phyloP scores from a whole-genome alignment of 2,797 vertebrate genomes.

The Chloroceryle amazona region DNA sequence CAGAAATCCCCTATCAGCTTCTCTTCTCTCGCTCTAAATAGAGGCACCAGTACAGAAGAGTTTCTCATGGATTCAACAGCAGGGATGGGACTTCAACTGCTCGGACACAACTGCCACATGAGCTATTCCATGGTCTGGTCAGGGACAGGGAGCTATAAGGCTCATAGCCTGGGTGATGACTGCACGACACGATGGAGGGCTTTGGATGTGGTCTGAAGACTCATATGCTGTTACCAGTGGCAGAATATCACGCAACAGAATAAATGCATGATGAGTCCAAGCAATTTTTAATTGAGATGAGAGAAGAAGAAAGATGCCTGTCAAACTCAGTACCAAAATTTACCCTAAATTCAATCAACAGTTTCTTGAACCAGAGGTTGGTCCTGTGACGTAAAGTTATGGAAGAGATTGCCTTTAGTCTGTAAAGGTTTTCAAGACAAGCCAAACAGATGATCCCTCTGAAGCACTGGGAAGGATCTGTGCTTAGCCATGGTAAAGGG shows the following conservation, averaged over 20 bases:
- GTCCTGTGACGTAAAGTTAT: accelerated
- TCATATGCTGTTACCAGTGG: not conserved
- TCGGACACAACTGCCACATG: not conserved
- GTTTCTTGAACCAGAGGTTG: not conserved
- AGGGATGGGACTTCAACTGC: not conserved
- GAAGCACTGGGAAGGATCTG: not conserved
- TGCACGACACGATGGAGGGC: accelerated
- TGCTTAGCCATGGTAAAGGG: not conserved
- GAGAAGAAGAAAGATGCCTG: not conserved
- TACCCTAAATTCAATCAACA: not conserved
- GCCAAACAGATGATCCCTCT: not conserved
- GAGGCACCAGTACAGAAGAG: not conserved
- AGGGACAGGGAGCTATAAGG: not conserved
- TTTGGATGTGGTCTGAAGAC: not conserved
- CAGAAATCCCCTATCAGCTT: not conserved
- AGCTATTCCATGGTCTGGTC: accelerated
- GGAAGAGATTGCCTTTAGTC: not conserved
- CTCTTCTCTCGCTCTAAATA: not conserved
- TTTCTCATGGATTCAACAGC: not conserved
- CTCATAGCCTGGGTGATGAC: not conserved
- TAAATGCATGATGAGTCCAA: not conserved
- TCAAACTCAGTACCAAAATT: not conserved
- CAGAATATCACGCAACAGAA: not conserved
- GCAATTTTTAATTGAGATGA: not conserved
- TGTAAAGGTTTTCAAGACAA: not conserved